Evolutionary conservation across 2,797 vertebrate genomes (phyloP).

Genomic region (Rhinogobio ventralis): DNA sequence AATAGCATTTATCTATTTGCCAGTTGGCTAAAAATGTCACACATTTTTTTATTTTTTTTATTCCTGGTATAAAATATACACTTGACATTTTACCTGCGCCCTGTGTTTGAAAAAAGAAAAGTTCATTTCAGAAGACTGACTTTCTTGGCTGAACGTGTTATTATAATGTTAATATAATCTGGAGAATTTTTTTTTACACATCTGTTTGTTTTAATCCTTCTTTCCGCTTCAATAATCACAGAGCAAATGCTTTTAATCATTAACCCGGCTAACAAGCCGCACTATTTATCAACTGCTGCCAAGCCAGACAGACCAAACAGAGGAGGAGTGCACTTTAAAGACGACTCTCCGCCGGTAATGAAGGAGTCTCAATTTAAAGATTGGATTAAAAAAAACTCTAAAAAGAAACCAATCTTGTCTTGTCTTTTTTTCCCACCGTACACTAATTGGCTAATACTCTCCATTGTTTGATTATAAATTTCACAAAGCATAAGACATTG

Average conservation of each 20-base stretch:
- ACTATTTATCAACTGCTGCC: constrained; percentile 20
- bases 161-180: too few relatives aligned
- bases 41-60: too few relatives aligned
- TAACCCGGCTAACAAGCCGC: constrained; percentile 5
- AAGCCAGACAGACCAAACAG: constrained; percentile 30
- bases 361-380: constrained; percentile 7
- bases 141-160: background rate
- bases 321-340: constrained; percentile 18
- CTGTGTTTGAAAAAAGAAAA: constrained; percentile 6
- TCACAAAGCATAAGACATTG: background rate
- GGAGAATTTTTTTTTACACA: constrained; percentile 31
- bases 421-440: background rate
- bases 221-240: constrained; percentile 32
- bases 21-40: constrained; percentile 45
- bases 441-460: constrained; percentile 28
- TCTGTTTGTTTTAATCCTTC: constrained; percentile 35
- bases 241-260: constrained; percentile 24
- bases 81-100: constrained; percentile 47
- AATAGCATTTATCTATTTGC: constrained; percentile 41
- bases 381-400: constrained; percentile 6
- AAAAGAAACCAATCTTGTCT: constrained; percentile 6
- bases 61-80: constrained; percentile 3
- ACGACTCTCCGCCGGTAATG: constrained; percentile 12
- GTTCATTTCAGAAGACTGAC: constrained; percentile 17
- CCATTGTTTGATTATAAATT: background rate